Conservation (phyloP, 2,113 vertebrate species). For the Rhinichthys klamathensis region DNA sequence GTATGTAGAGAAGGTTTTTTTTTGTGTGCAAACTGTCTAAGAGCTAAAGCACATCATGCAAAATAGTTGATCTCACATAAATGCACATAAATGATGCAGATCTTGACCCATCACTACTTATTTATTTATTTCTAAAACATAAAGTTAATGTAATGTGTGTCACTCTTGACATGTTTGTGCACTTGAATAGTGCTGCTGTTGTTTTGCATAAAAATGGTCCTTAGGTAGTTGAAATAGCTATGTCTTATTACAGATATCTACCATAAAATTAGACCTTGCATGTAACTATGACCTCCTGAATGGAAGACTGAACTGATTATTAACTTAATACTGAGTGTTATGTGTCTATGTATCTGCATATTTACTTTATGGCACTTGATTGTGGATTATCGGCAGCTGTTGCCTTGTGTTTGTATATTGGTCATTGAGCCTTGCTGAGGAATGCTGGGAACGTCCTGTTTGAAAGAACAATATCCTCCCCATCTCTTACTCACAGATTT, state of each 20-base stretch:
- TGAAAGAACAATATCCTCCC: conserved; percentile 47
- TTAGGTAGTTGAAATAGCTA: neutral
- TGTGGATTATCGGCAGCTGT: neutral
- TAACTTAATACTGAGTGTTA: neutral
- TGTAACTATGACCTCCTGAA: neutral
- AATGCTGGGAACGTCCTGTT: conserved; percentile 40
- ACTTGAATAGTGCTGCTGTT: neutral
- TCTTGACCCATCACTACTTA: neutral
- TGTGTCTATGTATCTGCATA: neutral
- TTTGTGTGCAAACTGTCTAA: too few relatives aligned
- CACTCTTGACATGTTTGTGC: neutral
- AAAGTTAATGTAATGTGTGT: neutral
- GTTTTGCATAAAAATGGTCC: neutral
- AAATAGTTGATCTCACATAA: neutral
- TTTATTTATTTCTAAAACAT: neutral
- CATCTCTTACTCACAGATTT: conserved; percentile 2
- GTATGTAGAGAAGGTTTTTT: too few relatives aligned
- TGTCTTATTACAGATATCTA: neutral
- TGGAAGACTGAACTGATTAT: neutral
- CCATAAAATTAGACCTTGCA: neutral
- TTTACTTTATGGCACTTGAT: neutral
- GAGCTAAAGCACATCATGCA: neutral
- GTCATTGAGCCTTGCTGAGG: conserved; percentile 25
- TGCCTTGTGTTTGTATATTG: conserved; percentile 20
- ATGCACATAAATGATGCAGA: too few relatives aligned